Percentiles rank a stretch among this genome's conserved stretches.
Conservation (phyloP, 2,888 invertebrate genomes). For the Ophonus ardosiacus region DNA sequence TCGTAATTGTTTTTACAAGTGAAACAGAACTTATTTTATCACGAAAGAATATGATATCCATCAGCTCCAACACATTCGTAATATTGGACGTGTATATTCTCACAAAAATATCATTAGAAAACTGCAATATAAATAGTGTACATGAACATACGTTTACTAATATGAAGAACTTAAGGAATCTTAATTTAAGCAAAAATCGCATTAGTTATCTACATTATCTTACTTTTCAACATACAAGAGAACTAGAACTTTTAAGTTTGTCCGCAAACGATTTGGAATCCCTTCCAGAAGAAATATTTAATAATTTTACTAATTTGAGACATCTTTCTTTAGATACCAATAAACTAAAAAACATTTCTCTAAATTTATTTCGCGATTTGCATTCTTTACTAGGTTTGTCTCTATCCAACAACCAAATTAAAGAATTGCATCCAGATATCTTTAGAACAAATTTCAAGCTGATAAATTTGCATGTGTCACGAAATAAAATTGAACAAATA, state of each 20-base stretch:
- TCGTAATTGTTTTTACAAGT: background rate
- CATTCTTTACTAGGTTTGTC: background rate
- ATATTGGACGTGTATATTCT: conserved; percentile 3
- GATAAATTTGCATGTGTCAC: background rate
- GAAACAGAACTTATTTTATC: conserved; percentile 1
- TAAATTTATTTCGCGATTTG: background rate
- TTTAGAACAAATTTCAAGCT: conserved; percentile 3
- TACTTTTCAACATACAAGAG: conserved; percentile 17
- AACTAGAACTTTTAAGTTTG: background rate
- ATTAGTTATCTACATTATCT: background rate
- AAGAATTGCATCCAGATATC: background rate
- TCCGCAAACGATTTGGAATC: background rate
- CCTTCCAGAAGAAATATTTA: background rate
- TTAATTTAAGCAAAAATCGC: background rate
- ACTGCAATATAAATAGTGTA: conserved; percentile 1
- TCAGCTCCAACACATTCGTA: conserved; percentile 6
- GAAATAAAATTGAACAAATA: conserved; percentile 1
- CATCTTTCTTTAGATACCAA: background rate
- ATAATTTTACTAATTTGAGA: background rate
- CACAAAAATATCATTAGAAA: background rate
- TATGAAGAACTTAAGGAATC: conserved; percentile 9
- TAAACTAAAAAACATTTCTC: background rate
- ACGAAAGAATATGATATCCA: background rate
- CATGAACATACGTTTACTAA: background rate
- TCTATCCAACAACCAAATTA: conserved; percentile 1